A percentile compares a stretch with the other conserved stretches of the same genome.
phyloP scores from a whole-genome alignment of 2,113 vertebrate species.

The Tychaedon coryphoeus region DNA sequence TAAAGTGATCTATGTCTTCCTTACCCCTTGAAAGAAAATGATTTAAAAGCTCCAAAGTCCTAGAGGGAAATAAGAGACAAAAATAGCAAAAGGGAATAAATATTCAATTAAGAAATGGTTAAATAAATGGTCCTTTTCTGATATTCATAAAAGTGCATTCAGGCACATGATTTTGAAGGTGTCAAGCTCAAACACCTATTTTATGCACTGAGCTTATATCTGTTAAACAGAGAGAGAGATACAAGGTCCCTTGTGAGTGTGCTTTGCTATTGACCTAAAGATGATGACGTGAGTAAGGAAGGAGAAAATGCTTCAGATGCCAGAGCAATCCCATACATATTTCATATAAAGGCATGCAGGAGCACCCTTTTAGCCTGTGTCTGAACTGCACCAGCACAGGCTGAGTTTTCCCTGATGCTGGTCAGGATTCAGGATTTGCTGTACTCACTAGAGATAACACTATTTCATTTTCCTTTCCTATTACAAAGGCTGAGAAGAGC shows the following conservation, averaged over 20 bases:
- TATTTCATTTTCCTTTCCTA: not conserved
- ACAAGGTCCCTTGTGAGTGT: not conserved
- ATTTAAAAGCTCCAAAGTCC: not conserved
- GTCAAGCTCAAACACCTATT: not conserved
- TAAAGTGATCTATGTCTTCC: not conserved
- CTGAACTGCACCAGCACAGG: not conserved
- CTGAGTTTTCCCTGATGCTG: not conserved
- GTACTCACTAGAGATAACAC: not conserved
- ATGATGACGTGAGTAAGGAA: not conserved
- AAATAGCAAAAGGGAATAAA: not conserved
- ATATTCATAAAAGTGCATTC: not conserved
- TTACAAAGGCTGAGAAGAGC: not conserved
- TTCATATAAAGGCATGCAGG: not conserved
- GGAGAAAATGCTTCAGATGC: not conserved
- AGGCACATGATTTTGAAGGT: not conserved
- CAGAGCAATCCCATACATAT: not conserved
- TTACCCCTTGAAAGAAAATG: not conserved
- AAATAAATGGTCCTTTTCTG: not conserved
- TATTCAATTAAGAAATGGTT: not conserved
- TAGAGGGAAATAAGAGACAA: not conserved
- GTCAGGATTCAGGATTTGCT: not conserved
- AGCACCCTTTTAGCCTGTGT: not conserved
- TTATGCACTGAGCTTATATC: not conserved
- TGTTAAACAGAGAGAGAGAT: not conserved
- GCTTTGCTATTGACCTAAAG: constrained; percentile 2